phyloP scores from a whole-genome alignment of 2,888 invertebrate species.

The Harpalus rufipes region DNA sequence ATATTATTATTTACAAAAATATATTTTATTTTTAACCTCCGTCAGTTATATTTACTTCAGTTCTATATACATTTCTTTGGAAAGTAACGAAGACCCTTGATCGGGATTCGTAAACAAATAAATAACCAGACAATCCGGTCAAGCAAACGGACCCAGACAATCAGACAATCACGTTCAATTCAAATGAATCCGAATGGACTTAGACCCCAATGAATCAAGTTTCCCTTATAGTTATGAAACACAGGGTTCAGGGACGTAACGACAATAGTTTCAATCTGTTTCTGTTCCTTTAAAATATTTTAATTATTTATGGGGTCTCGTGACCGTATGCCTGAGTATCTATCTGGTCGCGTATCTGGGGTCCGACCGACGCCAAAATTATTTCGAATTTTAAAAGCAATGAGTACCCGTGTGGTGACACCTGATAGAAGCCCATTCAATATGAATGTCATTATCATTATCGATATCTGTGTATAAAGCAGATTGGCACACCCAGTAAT shows the following conservation, averaged over 20 bases:
- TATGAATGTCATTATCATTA: too few relatives aligned
- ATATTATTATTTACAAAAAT: slow-evolving; percentile 15
- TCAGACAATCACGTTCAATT: slow-evolving; percentile 39
- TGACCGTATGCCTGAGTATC: too few relatives aligned
- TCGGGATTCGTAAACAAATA: slow-evolving; percentile 53
- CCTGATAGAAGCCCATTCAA: too few relatives aligned
- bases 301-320: too few relatives aligned
- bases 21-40: slow-evolving; percentile 21
- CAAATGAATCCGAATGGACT: slow-evolving; percentile 36
- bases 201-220: slow-evolving; percentile 56
- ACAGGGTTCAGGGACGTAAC: neutral
- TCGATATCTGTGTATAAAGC: too few relatives aligned
- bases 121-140: slow-evolving; percentile 52
- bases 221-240: slow-evolving; percentile 44
- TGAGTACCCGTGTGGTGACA: too few relatives aligned
- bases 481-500: too few relatives aligned
- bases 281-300: too few relatives aligned
- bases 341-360: too few relatives aligned
- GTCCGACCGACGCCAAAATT: too few relatives aligned
- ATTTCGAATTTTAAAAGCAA: too few relatives aligned
- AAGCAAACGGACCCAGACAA: slow-evolving; percentile 43
- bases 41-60: slow-evolving; percentile 25
- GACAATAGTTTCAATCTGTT: too few relatives aligned
- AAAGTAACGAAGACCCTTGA: slow-evolving; percentile 47
- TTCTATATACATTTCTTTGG: slow-evolving; percentile 10